Evolutionary conservation across 1,140 invertebrate species (phyloP).

Genomic region (Mya arenaria): DNA sequence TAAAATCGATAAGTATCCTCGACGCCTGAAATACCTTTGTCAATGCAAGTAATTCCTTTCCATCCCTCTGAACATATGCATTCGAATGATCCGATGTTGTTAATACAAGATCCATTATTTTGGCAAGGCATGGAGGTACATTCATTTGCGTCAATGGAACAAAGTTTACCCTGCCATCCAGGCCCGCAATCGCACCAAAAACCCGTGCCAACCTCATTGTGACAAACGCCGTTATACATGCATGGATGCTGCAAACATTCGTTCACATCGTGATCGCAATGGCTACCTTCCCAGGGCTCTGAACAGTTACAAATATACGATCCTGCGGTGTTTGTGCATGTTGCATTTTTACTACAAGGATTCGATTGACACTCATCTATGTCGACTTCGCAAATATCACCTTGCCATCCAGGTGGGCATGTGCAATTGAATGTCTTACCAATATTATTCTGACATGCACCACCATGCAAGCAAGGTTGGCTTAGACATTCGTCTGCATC

Average conservation of each 20-base stretch:
- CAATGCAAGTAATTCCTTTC: too few relatives aligned
- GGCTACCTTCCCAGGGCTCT: not conserved
- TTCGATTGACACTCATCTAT: not conserved
- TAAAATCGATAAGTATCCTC: too few relatives aligned
- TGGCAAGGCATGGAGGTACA: too few relatives aligned
- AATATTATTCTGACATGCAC: not conserved
- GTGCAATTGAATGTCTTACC: not conserved
- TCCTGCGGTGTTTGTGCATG: not conserved
- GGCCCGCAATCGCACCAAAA: not conserved
- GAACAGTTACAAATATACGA: not conserved
- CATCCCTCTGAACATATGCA: too few relatives aligned
- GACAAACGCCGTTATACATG: conserved; percentile 38
- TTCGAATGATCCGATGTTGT: too few relatives aligned
- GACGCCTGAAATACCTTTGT: too few relatives aligned
- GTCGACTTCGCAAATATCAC: not conserved
- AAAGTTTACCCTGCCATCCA: not conserved
- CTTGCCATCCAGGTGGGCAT: not conserved
- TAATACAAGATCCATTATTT: too few relatives aligned
- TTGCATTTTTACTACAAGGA: not conserved
- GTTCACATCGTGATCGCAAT: not conserved
- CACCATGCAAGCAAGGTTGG: not conserved
- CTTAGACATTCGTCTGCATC: conserved; percentile 4
- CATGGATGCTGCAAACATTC: conserved; percentile 26
- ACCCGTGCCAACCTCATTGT: not conserved
- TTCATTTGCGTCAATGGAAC: not conserved